A percentile compares a stretch with the other conserved stretches of the same genome.
These are phyloP conservation scores for Brenthis ino DNA, from an alignment of 2,888 invertebrate species.

Conservation along the genomic window DNA sequence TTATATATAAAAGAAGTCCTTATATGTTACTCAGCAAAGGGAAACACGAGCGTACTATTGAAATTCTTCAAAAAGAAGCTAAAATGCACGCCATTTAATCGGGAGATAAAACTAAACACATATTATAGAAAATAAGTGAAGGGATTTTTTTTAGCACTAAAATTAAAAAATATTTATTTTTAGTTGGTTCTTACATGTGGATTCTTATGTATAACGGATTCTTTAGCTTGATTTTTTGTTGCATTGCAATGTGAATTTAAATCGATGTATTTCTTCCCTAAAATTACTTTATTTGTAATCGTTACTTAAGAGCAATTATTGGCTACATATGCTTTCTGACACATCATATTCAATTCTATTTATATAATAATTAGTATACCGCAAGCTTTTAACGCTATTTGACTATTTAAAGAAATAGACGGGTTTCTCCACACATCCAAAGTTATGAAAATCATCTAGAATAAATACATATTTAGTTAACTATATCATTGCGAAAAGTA, in stretches of 20 bases:
- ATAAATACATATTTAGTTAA: too few species aligned
- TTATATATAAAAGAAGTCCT: conserved; percentile 87
- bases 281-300: too few species aligned
- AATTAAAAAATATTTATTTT: conserved; percentile 81
- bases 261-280: too few species aligned
- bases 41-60: conserved; percentile 83
- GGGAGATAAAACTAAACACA: too few species aligned
- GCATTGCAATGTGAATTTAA: conserved; percentile 83
- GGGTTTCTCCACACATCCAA: conserved; percentile 45
- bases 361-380: conserved; percentile 77
- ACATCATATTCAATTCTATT: conserved; percentile 46
- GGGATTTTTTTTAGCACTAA: conserved; percentile 67
- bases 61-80: conserved; percentile 84
- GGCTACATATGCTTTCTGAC: conserved; percentile 84
- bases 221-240: conserved; percentile 82
- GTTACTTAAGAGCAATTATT: conserved; percentile 55
- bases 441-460: too few species aligned
- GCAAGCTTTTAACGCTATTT: conserved; percentile 84
- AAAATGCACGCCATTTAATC: conserved; percentile 81
- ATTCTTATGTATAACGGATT: conserved; percentile 91
- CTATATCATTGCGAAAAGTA: too few species aligned
- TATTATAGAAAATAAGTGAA: conserved; percentile 48
- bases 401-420: conserved; percentile 83
- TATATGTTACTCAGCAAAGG: conserved; percentile 89
- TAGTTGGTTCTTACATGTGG: conserved; percentile 88